Conservation (phyloP, 2,888 invertebrate species). For the Cetonia aurata region DNA sequence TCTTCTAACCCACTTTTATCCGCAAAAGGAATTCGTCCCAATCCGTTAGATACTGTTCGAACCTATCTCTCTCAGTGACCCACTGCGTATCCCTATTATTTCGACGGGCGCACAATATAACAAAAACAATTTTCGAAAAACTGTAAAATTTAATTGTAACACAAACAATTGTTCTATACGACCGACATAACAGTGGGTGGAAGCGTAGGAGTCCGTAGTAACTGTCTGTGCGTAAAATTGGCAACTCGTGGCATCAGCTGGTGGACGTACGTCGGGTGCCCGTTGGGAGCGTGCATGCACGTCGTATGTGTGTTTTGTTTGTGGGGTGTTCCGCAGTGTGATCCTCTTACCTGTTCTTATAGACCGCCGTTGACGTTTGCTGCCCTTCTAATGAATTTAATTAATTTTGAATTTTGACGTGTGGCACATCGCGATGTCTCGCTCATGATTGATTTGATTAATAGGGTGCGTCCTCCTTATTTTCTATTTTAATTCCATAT, state of each 20-base stretch:
- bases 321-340: slow-evolving; percentile 51
- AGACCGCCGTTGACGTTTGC: slow-evolving; percentile 29
- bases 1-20: slow-evolving; percentile 38
- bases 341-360: slow-evolving; percentile 44
- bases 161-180: slow-evolving; percentile 50
- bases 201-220: slow-evolving; percentile 46
- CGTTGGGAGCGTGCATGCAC: slow-evolving; percentile 35
- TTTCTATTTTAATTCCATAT: slow-evolving; percentile 12
- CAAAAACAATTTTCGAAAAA: slow-evolving; percentile 42
- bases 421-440: slow-evolving; percentile 21
- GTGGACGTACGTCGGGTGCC: slow-evolving; percentile 52
- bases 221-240: slow-evolving; percentile 55
- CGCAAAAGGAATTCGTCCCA: slow-evolving; percentile 25
- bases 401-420: slow-evolving; percentile 43
- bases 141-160: slow-evolving; percentile 53
- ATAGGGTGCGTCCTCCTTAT: slow-evolving; percentile 28
- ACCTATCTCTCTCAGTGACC: slow-evolving; percentile 11
- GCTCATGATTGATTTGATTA: slow-evolving; percentile 36
- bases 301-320: slow-evolving; percentile 34
- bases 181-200: slow-evolving; percentile 49
- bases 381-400: slow-evolving; percentile 44
- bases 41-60: slow-evolving; percentile 31
- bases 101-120: background rate
- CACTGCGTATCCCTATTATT: slow-evolving; percentile 14
- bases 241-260: slow-evolving; percentile 56